phyloP scores from a whole-genome alignment of 1,140 invertebrate genomes.

The Trichonephila clavata region DNA sequence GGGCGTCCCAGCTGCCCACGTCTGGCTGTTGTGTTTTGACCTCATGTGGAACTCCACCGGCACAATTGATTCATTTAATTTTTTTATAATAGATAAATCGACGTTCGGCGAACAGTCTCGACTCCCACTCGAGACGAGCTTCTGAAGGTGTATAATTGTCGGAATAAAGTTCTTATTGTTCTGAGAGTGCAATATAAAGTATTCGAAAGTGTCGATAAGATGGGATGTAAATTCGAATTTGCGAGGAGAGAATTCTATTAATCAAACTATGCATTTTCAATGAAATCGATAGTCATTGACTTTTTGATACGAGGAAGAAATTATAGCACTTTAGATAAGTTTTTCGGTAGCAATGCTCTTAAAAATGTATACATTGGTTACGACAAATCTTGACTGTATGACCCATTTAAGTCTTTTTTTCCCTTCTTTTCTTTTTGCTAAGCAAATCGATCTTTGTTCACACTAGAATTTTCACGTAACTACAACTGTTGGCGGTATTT shows the following conservation, averaged over 20 bases:
- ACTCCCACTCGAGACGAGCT: background rate
- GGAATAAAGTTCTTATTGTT: background rate
- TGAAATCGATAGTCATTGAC: background rate
- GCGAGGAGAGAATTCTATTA: background rate
- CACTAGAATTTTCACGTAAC: too few species aligned
- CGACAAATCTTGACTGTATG: too few species aligned
- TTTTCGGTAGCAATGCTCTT: too few species aligned
- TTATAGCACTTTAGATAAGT: too few species aligned
- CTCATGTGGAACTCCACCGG: background rate
- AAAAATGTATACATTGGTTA: too few species aligned
- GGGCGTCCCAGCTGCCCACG: background rate
- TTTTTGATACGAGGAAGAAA: too few species aligned
- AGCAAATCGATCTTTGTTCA: too few species aligned
- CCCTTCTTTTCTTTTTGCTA: too few species aligned
- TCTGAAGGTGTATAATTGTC: background rate
- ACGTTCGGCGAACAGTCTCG: background rate
- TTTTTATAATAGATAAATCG: background rate
- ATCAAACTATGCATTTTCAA: background rate
- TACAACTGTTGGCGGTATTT: too few species aligned
- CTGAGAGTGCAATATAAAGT: background rate
- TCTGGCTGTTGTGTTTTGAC: background rate
- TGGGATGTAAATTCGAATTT: background rate
- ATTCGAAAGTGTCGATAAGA: too few species aligned
- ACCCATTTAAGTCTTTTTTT: too few species aligned
- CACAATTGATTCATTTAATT: slow-evolving; percentile 1